Evolutionary conservation across 2,888 invertebrate species (phyloP), one percentile per base, ranked within the genome.

Genomic region (Syritta pipiens): DNA sequence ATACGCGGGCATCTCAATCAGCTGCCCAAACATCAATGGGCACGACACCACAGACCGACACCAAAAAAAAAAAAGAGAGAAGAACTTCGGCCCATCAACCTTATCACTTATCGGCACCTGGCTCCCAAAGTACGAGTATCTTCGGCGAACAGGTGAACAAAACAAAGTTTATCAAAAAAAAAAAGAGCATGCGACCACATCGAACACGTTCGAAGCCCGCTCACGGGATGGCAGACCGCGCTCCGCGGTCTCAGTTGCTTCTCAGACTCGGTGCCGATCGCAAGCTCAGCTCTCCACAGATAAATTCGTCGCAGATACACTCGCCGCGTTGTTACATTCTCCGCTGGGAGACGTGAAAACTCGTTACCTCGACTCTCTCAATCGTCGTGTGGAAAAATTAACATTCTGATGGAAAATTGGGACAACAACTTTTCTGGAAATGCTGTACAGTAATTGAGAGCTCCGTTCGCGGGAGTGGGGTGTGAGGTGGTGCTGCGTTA

Each of bases 391-490:
- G 60, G 74, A 74, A 79, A 79, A 79, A 79, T 79, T 79, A 79
- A 79, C 79, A 79, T 79, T 79, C 79, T 79, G 74, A 74, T 55
- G 79, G 79, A 74, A 79, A 79, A 79, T 79, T 79, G 74, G 79
- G 79, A 79, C 79, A 79, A 68, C 79, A 74, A 74, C 79, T 79
- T 79, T 79, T 57, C 57, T 79, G 79, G 72, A 79, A 79, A 79
- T 79, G 79, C 63, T 79, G 79, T n/a, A n/a, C 74, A 68, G 79
- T 68, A 72, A 72, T 68, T 68, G 74, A 79, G 67, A 74, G 67
- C 51, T 72, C 72, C 67, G 79, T 59, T 63, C 30, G 35, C 49
- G 69, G 28, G 35, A 30, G 75, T 28, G 10, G 32, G 22, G n/a
- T 20, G 28, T 44, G 69, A 42, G 42, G 30, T 19, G 62, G 24